Percentiles rank a stretch among this genome's conserved stretches.
Evolutionary conservation across 2,888 invertebrate species (phyloP).

Genomic region (Heliconius erato): DNA sequence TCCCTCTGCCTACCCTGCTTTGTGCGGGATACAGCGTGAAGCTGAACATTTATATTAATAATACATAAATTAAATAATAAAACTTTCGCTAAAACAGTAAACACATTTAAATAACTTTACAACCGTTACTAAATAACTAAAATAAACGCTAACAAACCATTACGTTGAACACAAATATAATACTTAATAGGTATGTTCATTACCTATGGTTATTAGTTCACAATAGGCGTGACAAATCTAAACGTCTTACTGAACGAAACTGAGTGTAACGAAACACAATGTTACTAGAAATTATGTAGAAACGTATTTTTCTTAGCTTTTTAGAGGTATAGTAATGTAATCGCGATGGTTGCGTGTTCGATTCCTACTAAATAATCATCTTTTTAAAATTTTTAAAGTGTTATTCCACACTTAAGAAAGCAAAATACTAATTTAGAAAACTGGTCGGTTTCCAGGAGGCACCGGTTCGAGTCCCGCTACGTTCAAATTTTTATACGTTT

Average conservation of each 20-base stretch:
- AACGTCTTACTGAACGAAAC: not conserved
- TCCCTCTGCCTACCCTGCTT: no score
- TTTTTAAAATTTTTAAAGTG: no score
- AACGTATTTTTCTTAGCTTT: not conserved
- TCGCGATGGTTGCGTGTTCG: not conserved
- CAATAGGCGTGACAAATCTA: conserved; percentile 38
- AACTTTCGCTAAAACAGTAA: not conserved
- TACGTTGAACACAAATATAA: conserved; percentile 24
- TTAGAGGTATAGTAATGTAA: no score
- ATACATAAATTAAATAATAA: not conserved
- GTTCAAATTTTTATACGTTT: no score
- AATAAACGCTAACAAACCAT: conserved; percentile 25
- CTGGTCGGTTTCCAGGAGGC: no score
- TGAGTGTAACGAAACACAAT: not conserved
- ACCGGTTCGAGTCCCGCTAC: no score
- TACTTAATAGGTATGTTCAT: not conserved
- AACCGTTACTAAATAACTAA: conserved; percentile 5
- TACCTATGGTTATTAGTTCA: conserved; percentile 25
- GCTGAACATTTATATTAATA: not conserved
- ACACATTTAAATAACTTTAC: not conserved
- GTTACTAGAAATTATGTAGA: not conserved
- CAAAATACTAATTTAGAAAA: no score
- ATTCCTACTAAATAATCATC: not conserved
- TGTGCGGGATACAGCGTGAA: no score
- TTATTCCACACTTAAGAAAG: no score